Conservation (phyloP, 2,888 invertebrate genomes). For the Cantharis nigra region DNA sequence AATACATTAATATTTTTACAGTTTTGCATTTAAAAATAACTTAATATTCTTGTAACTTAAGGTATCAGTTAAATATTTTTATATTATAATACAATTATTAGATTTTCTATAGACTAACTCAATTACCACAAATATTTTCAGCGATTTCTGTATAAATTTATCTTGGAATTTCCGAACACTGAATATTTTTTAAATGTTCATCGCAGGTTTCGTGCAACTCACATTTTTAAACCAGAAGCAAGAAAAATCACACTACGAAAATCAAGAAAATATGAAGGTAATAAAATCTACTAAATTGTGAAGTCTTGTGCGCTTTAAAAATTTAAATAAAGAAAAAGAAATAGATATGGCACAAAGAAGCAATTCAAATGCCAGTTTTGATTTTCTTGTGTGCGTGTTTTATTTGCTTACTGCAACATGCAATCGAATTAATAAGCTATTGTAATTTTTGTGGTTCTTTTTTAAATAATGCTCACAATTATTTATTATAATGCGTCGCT, state of each 20-base stretch:
- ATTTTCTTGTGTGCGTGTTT: background rate
- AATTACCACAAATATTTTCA: background rate
- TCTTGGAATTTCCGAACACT: background rate
- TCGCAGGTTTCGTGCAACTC: background rate
- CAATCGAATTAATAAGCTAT: background rate
- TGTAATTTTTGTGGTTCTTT: background rate
- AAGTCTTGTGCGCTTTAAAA: background rate
- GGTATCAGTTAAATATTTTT: background rate
- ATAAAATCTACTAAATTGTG: background rate
- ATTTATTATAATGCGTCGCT: background rate
- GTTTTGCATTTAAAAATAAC: background rate
- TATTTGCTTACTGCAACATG: background rate
- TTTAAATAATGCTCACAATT: background rate
- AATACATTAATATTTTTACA: background rate
- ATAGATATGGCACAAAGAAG: background rate
- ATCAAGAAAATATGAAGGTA: background rate
- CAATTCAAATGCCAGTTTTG: background rate
- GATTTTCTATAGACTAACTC: background rate
- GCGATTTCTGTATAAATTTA: background rate
- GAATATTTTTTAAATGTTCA: background rate
- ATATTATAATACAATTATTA: background rate
- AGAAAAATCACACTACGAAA: background rate
- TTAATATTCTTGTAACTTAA: background rate
- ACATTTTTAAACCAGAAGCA: background rate
- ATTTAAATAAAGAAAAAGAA: background rate